These are phyloP conservation scores for Eutolmus rufibarbis DNA, from an alignment of 2,888 invertebrate species.

Conservation along the genomic window DNA sequence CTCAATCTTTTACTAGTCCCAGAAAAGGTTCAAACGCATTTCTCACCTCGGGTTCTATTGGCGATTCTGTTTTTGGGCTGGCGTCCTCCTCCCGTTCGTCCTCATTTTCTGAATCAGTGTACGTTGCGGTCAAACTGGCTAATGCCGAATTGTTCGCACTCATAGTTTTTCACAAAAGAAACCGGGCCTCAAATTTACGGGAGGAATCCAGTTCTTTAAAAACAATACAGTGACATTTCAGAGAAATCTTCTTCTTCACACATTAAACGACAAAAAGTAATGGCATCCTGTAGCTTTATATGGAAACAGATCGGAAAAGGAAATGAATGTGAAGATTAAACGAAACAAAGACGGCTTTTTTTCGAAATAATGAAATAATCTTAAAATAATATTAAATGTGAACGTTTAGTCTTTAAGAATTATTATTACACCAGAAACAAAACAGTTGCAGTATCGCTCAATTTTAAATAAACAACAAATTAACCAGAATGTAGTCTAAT, in stretches of 20 bases:
- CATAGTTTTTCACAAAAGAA: constrained; percentile 38
- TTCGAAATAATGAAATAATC: neutral
- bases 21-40: neutral
- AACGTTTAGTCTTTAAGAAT: too few species aligned
- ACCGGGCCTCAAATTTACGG: neutral
- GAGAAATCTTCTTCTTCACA: neutral
- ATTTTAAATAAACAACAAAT: too few species aligned
- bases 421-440: too few species aligned
- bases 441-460: too few species aligned
- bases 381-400: too few species aligned
- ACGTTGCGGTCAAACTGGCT: constrained; percentile 86
- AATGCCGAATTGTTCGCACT: constrained; percentile 66
- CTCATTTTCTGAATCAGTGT: constrained; percentile 91
- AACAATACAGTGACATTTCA: neutral
- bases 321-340: neutral
- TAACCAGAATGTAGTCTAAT: too few species aligned
- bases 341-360: neutral
- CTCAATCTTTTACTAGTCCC: neutral
- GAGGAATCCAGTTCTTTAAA: neutral
- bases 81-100: constrained; percentile 70
- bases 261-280: neutral
- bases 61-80: constrained; percentile 62
- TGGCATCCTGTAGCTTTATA: neutral
- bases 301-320: neutral
- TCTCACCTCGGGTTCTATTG: constrained; percentile 55